Evolutionary conservation across 2,888 invertebrate genomes (phyloP), one percentile per base, ranked within the genome.

Genomic region (Acrocera orbiculus): DNA sequence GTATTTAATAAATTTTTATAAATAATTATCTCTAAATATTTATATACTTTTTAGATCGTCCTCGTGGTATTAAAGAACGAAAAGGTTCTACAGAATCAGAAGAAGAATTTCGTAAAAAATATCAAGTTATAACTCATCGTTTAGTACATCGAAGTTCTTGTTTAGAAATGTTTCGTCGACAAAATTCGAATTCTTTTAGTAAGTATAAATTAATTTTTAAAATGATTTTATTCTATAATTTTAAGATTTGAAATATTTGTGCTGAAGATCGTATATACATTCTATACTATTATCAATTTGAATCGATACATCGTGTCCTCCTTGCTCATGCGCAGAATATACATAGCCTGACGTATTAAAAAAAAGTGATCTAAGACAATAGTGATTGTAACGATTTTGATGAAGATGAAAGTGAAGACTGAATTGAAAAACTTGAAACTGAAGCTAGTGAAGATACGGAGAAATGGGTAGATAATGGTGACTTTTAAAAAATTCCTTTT

Each of bases 111-210:
- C 72, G 76, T 47, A 78, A 81, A 52, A 73, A 76, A 46, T 89
- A 85, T 51, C 82, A 85, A 47, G 80, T 83, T 14, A 73, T 86
- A 38, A 81, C 86, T 4, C 89, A 87, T 58, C 70, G 89, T 34
- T 75, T 90, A 63, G 83, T 89, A 1, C 89, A 90, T 57, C 66
- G 89, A 35, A 79, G 85, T 53, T 85, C 86, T 32, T 86, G 85
- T 51, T 72, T 86, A 33, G 89, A 90, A 58, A 79, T 89, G 73
- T 87, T 86, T 52, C 73, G 78, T 50, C 69, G 87, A 41, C 77
- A 87, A 51, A 74, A 80, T 32, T 75, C 76, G 37, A 81, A 81
- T 48, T 73, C 74, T 36, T 85, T 89, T 53, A 81, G 89, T 89
- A 63, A 75, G 78, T 61, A 30, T 7, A 19, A 19, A 19, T 19